phyloP scores from a whole-genome alignment of 1,140 invertebrate genomes.

The Tetramorium simillimum region DNA sequence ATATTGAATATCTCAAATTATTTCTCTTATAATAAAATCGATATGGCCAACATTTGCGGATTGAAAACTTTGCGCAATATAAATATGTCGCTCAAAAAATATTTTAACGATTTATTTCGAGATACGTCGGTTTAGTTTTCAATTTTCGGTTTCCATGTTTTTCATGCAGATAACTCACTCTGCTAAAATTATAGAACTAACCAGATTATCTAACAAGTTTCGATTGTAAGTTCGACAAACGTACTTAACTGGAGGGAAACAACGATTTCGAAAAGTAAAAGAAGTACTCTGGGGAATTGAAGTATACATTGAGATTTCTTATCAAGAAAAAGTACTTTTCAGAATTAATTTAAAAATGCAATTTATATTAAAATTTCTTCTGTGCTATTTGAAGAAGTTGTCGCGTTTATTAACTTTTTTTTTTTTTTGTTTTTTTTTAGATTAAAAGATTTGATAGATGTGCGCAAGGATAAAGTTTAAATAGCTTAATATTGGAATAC shows the following conservation, averaged over 20 bases:
- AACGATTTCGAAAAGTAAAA: neutral
- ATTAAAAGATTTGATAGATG: neutral
- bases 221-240: neutral
- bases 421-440: neutral
- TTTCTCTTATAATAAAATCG: conserved; percentile 1
- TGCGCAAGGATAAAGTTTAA: neutral
- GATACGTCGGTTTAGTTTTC: neutral
- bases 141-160: neutral
- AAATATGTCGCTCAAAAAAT: neutral
- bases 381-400: neutral
- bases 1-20: conserved; percentile 10
- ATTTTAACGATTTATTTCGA: neutral
- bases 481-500: neutral
- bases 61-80: neutral
- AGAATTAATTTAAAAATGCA: neutral
- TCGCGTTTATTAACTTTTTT: neutral
- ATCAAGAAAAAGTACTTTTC: neutral
- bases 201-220: neutral
- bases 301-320: conserved; percentile 4
- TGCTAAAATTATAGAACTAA: conserved; percentile 2
- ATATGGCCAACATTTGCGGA: neutral
- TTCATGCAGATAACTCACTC: neutral
- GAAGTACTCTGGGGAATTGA: neutral
- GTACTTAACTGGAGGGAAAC: neutral
- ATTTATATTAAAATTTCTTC: neutral